These are phyloP conservation scores for Galendromus occidentalis DNA, from an alignment of 1,140 invertebrate species.

Conservation along the genomic window DNA sequence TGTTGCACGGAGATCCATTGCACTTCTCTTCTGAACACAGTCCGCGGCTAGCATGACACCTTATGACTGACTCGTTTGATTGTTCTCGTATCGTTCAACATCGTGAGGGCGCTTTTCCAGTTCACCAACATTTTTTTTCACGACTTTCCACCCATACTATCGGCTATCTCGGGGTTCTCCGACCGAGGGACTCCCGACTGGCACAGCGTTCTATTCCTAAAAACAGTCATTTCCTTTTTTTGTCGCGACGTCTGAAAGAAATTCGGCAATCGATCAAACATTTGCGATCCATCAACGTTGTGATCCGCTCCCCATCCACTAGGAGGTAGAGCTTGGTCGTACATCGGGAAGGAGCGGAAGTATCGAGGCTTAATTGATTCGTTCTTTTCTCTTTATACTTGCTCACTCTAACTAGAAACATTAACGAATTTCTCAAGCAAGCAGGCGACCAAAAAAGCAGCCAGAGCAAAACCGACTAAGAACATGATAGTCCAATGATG, in stretches of 20 bases:
- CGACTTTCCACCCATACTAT: not conserved
- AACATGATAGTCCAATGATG: constrained; percentile 42
- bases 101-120: not conserved
- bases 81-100: not conserved
- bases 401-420: not conserved
- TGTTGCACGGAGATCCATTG: constrained; percentile 11
- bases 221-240: not conserved
- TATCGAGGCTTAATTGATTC: not conserved
- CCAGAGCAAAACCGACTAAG: constrained; percentile 37
- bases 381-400: not conserved
- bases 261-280: not conserved
- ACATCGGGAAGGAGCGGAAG: not conserved
- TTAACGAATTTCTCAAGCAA: constrained; percentile 33
- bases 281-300: not conserved
- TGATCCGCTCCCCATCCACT: not conserved
- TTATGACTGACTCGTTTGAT: not conserved
- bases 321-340: not conserved
- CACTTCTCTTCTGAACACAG: not conserved
- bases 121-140: not conserved
- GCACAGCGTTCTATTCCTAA: not conserved
- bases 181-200: not conserved
- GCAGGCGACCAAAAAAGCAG: constrained; percentile 41
- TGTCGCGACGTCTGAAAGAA: not conserved
- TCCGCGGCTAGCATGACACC: not conserved
- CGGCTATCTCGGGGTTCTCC: not conserved